Percentiles rank a stretch among this genome's conserved stretches.
phyloP scores from a whole-genome alignment of 2,888 invertebrate species.

The Himalopsyche kuldschensis region DNA sequence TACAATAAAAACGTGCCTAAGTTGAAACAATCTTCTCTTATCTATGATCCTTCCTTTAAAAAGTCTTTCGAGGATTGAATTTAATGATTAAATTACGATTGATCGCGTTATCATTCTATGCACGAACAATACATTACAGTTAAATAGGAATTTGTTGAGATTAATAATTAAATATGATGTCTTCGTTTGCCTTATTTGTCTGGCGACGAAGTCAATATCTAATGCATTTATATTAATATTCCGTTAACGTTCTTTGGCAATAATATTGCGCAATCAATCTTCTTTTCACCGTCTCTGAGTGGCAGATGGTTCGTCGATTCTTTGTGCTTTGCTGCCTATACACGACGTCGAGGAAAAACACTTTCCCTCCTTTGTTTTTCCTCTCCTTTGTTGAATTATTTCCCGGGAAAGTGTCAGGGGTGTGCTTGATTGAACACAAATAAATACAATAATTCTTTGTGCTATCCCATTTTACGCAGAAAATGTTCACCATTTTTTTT shows the following conservation, averaged over 20 bases:
- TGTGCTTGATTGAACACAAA: not conserved
- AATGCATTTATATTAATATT: slow-evolving; percentile 23
- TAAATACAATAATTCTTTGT: not conserved
- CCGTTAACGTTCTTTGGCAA: slow-evolving; percentile 14
- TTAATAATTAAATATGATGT: not conserved
- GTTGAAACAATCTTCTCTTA: too few species aligned
- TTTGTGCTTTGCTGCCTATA: not conserved
- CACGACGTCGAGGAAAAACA: not conserved
- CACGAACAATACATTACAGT: not conserved
- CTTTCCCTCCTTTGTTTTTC: slow-evolving; percentile 1
- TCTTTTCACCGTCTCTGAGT: slow-evolving; percentile 20
- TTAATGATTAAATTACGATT: not conserved
- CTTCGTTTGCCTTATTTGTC: not conserved
- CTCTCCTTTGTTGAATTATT: slow-evolving; percentile 6
- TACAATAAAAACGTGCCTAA: too few species aligned
- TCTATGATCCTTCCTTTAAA: too few species aligned
- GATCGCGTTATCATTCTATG: not conserved
- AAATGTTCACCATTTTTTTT: not conserved
- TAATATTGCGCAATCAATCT: slow-evolving; percentile 22
- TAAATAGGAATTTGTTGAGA: not conserved
- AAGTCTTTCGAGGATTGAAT: too few species aligned
- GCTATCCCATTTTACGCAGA: not conserved
- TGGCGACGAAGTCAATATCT: slow-evolving; percentile 3
- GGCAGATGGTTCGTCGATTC: slow-evolving; percentile 11
- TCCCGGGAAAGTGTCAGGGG: not conserved